Evolutionary conservation across 2,888 invertebrate species (phyloP).

Genomic region (Zaprionus obscuricornis): DNA sequence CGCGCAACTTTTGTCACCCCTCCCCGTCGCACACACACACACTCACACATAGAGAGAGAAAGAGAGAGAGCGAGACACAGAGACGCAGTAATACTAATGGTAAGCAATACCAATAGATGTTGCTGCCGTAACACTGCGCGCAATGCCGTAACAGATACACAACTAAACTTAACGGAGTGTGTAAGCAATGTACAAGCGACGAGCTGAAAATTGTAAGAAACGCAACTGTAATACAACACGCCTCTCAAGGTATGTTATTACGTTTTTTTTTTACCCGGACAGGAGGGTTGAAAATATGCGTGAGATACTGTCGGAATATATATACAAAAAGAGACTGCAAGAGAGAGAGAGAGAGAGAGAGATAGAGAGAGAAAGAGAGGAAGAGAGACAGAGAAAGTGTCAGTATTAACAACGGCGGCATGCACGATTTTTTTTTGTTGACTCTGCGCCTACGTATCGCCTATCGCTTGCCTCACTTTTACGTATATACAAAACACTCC

Average conservation of each 20-base stretch:
- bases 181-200: conserved; percentile 64
- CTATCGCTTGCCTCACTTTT: no score
- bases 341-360: no score
- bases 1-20: conserved; percentile 36
- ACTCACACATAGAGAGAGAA: conserved; percentile 1
- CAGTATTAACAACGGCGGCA: no score
- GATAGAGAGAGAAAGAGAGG: no score
- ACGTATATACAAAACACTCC: no score
- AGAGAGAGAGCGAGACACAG: conserved; percentile 4
- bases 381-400: no score
- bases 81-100: conserved; percentile 33
- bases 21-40: conserved; percentile 9
- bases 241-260: neutral
- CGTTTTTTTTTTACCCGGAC: no score
- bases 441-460: no score
- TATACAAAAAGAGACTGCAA: no score
- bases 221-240: conserved; percentile 55
- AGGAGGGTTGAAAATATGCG: no score
- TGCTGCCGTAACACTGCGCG: conserved; percentile 38
- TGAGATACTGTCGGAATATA: no score
- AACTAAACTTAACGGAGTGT: conserved; percentile 74
- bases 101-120: conserved; percentile 63
- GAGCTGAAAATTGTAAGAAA: conserved; percentile 61
- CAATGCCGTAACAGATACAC: conserved; percentile 69
- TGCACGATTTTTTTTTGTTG: no score